A percentile compares a stretch with the other conserved stretches of the same genome.
phyloP scores from a whole-genome alignment of 2,113 vertebrate genomes.

The Oreochromis aureus region DNA sequence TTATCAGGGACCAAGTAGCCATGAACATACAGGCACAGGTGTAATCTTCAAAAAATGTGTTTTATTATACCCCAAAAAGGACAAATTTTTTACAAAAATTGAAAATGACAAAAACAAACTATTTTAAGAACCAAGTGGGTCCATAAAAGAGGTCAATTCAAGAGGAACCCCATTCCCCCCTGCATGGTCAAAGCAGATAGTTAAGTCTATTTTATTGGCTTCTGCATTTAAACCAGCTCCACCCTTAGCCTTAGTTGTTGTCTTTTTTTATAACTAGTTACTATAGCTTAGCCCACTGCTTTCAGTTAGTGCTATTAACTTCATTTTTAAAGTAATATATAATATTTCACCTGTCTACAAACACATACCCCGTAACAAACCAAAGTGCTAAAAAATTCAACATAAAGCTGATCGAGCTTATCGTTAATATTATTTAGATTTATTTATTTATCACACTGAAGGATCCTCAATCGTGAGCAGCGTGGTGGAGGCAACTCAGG shows the following conservation, averaged over 20 bases:
- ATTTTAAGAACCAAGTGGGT: too few species aligned
- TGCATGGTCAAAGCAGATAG: too few species aligned
- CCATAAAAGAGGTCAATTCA: too few species aligned
- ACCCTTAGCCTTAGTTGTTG: too few species aligned
- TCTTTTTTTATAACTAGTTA: background rate
- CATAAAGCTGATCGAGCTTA: background rate
- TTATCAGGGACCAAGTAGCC: too few species aligned
- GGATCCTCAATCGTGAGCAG: background rate
- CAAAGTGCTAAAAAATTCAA: background rate
- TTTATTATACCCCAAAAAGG: too few species aligned
- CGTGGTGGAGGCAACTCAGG: background rate
- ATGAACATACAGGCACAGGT: too few species aligned
- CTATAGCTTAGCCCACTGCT: background rate
- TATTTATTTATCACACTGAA: background rate
- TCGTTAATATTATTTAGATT: background rate
- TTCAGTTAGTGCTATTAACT: background rate
- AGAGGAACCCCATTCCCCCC: too few species aligned
- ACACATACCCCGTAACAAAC: background rate
- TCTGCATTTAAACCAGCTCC: background rate
- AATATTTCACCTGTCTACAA: background rate
- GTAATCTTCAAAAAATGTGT: too few species aligned
- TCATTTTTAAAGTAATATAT: background rate
- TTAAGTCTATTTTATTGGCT: too few species aligned
- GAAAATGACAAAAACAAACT: too few species aligned
- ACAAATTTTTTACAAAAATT: too few species aligned